These are phyloP conservation scores for Myiozetetes cayanensis DNA, from an alignment of 2,113 vertebrate species.

Conservation along the genomic window DNA sequence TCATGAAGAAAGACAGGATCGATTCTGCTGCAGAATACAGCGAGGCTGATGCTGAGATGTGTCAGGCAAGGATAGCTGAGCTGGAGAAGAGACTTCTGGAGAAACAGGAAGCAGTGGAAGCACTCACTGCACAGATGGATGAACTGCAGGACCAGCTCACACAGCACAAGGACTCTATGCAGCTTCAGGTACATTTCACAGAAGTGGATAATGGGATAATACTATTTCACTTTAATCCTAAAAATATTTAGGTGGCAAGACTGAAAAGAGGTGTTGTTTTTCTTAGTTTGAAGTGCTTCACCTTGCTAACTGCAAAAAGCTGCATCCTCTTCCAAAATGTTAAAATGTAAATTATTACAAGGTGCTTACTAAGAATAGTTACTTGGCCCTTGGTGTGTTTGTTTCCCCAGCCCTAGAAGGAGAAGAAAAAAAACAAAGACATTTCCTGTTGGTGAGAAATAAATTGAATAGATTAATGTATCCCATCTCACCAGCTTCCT, in stretches of 20 bases:
- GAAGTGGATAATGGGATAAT: background rate
- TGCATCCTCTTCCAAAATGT: background rate
- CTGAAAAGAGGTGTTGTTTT: background rate
- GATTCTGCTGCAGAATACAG: background rate
- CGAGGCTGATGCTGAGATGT: background rate
- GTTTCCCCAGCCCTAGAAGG: too few relatives aligned
- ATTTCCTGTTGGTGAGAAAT: background rate
- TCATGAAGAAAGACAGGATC: background rate
- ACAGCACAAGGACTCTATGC: background rate
- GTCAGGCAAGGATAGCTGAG: background rate
- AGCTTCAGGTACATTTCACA: background rate
- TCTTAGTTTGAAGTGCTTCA: background rate
- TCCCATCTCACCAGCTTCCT: background rate
- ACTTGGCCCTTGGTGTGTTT: background rate
- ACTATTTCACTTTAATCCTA: background rate
- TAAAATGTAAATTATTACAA: background rate
- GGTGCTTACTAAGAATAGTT: background rate
- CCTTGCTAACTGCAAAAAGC: background rate
- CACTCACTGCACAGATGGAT: background rate
- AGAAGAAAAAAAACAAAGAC: too few relatives aligned
- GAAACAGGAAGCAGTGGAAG: background rate
- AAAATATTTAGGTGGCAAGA: background rate
- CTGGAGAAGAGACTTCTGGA: constrained; percentile 23
- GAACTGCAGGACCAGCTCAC: background rate
- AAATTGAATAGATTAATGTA: background rate